Evolutionary conservation across 2,888 invertebrate species (phyloP), one percentile per base, ranked within the genome.

Genomic region (Papilio demoleus): DNA sequence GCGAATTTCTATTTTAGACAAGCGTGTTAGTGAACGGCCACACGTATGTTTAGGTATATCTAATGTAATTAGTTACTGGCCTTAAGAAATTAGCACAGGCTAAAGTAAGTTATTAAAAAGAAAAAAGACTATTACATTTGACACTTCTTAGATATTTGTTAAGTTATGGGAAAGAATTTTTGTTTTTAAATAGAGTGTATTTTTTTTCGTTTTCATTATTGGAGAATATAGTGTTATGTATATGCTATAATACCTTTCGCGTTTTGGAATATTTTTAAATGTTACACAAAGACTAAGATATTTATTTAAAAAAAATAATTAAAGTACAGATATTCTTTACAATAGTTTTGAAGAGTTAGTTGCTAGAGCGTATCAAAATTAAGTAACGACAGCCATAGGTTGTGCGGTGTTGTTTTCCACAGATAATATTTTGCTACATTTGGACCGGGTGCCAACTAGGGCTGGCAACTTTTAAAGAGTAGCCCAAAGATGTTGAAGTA

Each of bases 371-470:
- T 34, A 62, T 45, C 36, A 38, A 36, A 66, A 60, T 66, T 60
- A 17, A 36, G 14, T 34, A 62, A 68, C 63, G 64, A 64, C 47
- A 58, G 45, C 27, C 38, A 19, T 47, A 59, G 63, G 36, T 22
- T 50, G 63, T 9, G 27, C 36, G 74, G 71, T 75, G 75, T 77
- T 77, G 77, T 79, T 74, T 80, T 81, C 76, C 77, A 78, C 76
- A 77, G 80, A 81, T 82, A 82, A 86, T 83, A 84, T 85, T 84
- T 81, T 78, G 71, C 72, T 76, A 75, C 78, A 79, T 79, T 81
- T 75, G 73, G 73, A 9, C n/a, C 42, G 45, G 70, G 74, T 77
- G 74, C 80, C 22, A 12, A 19, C 0, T 47, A 47, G 47, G 47
- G 47, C 12, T 47, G 12, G 1, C 47, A 47, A 47, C 47, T 4